Base-by-base conservation (phyloP, 1,140 invertebrate genomes). In the Micrasema minimum region DNA sequence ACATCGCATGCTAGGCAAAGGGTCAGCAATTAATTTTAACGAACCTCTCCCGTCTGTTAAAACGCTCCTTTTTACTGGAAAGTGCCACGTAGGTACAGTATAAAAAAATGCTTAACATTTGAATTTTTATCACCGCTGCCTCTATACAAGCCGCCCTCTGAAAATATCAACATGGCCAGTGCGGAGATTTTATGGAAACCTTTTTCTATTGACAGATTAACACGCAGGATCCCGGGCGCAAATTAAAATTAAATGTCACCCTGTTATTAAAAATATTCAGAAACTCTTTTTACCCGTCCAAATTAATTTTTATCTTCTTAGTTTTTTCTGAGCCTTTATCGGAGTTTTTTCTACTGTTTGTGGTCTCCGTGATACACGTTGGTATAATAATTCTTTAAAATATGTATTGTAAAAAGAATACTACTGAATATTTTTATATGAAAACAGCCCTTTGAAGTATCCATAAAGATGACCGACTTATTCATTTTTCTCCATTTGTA, bases 21-120 rank as follows among this genome's bases (percentile, higher is more conserved):
- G 69, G 68, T 48, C 64, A 48, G 67, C 69, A 71, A 75, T 75
- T 75, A 75, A 75, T 75, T 75, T 75, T 59, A 68, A 75, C 73
- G 57, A 69, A 69, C 66, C 51, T 26, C 20, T 22, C 57, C 14
- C 26, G 41, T 18, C 35, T 38, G 31, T 51, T 51, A 51, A 62
- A 69, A 64, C 45, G 67, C 59, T 62, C 57, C 55, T 69, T 69
- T 48, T 64, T 38, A 22, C 35, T 37, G 20, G 55, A 69, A 53
- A 53, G n/a, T 37, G 18, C 16, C 6, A 43, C 18, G 43, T 31
- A 2, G 26, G 26, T 26, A 62, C 9, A 69, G 55, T 62, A 69
- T 69, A 69, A 68, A 66, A 66, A 68, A 68, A 68, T 53, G 50
- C 67, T 69, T 69, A 46, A 51, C 67, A 69, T 69, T 64, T 53